phyloP scores from a whole-genome alignment of 1,140 invertebrate species.

The Leptopilina boulardi region DNA sequence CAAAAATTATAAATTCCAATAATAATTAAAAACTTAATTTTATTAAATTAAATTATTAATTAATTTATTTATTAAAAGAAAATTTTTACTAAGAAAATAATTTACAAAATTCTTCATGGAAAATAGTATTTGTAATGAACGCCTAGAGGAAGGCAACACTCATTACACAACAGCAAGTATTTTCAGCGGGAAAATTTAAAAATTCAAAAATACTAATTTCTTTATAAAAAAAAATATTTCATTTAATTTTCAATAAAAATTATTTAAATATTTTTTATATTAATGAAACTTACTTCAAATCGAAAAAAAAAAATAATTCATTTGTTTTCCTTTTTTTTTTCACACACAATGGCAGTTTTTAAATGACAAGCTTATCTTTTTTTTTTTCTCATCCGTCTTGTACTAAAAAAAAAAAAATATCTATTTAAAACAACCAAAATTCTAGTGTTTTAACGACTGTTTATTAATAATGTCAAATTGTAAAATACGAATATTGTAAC shows the following conservation, averaged over 20 bases:
- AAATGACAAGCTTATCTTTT: slow-evolving; percentile 28
- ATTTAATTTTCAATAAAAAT: too few relatives aligned
- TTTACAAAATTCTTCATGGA: too few relatives aligned
- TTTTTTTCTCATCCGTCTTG: not conserved
- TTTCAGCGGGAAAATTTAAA: not conserved
- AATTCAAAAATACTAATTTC: too few relatives aligned
- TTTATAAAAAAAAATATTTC: too few relatives aligned
- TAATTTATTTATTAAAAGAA: too few relatives aligned
- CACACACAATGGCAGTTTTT: slow-evolving; percentile 46
- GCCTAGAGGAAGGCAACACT: not conserved
- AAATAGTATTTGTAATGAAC: not conserved
- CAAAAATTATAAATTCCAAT: too few relatives aligned
- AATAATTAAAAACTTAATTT: too few relatives aligned
- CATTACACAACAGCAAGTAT: not conserved
- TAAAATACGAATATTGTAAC: not conserved
- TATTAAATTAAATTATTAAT: too few relatives aligned
- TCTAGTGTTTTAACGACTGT: slow-evolving; percentile 9
- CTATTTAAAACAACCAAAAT: slow-evolving; percentile 14
- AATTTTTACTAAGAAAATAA: too few relatives aligned
- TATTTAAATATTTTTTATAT: too few relatives aligned
- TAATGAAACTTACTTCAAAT: not conserved
- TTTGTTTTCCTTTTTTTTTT: slow-evolving; percentile 41
- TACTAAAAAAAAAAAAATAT: not conserved
- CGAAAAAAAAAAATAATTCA: slow-evolving; percentile 14
- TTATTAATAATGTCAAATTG: not conserved